Evolutionary conservation across 2,888 invertebrate species (phyloP), one percentile per base, ranked within the genome.

Genomic region (Eilema griseolum): DNA sequence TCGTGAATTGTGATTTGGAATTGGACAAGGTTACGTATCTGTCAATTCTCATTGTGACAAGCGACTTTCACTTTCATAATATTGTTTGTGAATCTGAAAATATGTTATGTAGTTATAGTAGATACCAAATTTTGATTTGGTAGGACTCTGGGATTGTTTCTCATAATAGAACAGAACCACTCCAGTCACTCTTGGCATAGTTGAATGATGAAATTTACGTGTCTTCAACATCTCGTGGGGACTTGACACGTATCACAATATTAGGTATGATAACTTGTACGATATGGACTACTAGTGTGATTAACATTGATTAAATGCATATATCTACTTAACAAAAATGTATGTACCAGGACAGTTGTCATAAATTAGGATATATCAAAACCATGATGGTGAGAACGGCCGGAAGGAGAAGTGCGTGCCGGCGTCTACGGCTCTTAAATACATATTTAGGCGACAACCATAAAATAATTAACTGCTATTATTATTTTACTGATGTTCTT

Each of bases 401-500:
- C 8, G n/a, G n/a, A 0, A 10, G 8, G 8, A n/a, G 8, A 10
- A 10, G 2, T n/a, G 52, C 52, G 2, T n/a, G 52, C 52, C 52
- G 20, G n/a, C 52, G n/a, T 52, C 52, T 10, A 52, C 52, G 52
- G 52, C 14, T 5, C 20, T 46, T 7, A 23, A 12, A 57, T 59
- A 26, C n/a, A 24, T 57, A 14, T 57, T 59, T 24, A 59, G 61
- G n/a, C 52, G n/a, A 52, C 12, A 33, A 12, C 28, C 61, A 61
- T 61, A 33, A 61, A 31, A n/a, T 31, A 31, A 61, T 61, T 31
- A 61, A 33, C 31, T n/a, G 31, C 28, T 10, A 61, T 61, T 28
- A 16, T 61, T 16, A 64, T 57, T 33, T 52, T 23, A 28, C 28
- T 65, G 57, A 66, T 52, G 57, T 5, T 24, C 24, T 59, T 64